phyloP scores from a whole-genome alignment of 2,113 vertebrate species.

The Chroicocephalus ridibundus region DNA sequence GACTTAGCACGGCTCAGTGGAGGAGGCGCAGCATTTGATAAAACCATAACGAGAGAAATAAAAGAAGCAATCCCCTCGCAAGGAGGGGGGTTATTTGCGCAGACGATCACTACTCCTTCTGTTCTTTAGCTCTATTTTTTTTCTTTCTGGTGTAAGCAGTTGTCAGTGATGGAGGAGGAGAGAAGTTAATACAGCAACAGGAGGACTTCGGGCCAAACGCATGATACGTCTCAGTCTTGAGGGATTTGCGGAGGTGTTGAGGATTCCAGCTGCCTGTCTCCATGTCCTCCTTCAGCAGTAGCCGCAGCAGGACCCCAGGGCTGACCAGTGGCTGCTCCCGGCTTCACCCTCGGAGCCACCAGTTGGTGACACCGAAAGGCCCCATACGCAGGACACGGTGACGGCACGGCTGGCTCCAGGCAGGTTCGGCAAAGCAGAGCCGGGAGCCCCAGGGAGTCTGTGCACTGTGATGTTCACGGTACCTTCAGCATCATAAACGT shows the following conservation, averaged over 20 bases:
- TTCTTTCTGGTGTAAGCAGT: not conserved
- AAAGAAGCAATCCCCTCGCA: not conserved
- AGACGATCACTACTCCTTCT: not conserved
- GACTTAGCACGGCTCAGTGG: not conserved
- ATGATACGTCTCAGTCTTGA: not conserved
- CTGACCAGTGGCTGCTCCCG: not conserved
- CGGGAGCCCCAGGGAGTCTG: rapidly evolving
- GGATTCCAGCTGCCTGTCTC: not conserved
- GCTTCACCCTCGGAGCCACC: not conserved
- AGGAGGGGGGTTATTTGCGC: not conserved
- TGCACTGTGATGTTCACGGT: rapidly evolving
- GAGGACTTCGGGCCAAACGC: not conserved
- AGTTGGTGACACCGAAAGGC: not conserved
- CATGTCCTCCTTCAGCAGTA: not conserved
- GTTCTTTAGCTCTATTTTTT: not conserved
- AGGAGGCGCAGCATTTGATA: not conserved
- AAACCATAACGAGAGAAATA: not conserved
- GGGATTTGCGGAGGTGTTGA: not conserved
- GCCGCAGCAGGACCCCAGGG: not conserved
- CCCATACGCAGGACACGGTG: rapidly evolving
- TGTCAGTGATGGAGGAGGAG: not conserved
- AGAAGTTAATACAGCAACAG: not conserved
- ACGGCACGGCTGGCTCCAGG: not conserved
- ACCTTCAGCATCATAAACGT: not conserved
- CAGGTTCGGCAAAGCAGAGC: not conserved